Evolutionary conservation across 2,888 invertebrate species (phyloP), one percentile per base, ranked within the genome.

Genomic region (Polyommatus iphigenia): DNA sequence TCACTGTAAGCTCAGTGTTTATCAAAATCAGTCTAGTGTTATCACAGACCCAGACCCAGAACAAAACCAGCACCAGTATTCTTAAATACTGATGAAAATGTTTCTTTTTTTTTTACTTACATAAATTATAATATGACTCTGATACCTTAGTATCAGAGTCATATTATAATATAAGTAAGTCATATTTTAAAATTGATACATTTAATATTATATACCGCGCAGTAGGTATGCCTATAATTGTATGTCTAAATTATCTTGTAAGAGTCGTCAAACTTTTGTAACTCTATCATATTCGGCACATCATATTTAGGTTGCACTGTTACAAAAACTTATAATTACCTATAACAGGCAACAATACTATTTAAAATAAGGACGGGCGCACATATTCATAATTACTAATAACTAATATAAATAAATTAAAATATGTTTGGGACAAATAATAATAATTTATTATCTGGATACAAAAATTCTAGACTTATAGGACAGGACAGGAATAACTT

Each of bases 271-370:
- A 24, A 62, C 67, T 29, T 29, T 67, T 15, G 67, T 32, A 67
- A 67, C 67, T 67, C 29, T 67, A 67, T 67, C 67, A 67, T 67
- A 67, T 32, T 67, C 67, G 67, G 67, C 67, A 67, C 67, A 67
- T 67, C 67, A 24, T 62, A 73, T 73, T 73, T 54, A 50, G 73
- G 73, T 54, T 75, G 50, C 18, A 75, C 54, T 29, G 54, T 7
- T 75, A 50, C 54, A 73, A 75, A 75, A 75, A 75, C 75, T 29
- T 67, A 75, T 75, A 75, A 75, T 75, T 75, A 75, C 46, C 46
- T 18, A 54, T 50, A 75, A 54, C 75, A 75, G 50, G 50, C 50
- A 46, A 24, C 50, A 73, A 46, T 73, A 73, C 73, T 73, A 46
- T 46, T 46, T 73, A 73, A 24, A 73, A 20, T 73, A 73, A 73